Conservation (phyloP, 2,113 vertebrate species). For the Gasterosteus nipponicus region DNA sequence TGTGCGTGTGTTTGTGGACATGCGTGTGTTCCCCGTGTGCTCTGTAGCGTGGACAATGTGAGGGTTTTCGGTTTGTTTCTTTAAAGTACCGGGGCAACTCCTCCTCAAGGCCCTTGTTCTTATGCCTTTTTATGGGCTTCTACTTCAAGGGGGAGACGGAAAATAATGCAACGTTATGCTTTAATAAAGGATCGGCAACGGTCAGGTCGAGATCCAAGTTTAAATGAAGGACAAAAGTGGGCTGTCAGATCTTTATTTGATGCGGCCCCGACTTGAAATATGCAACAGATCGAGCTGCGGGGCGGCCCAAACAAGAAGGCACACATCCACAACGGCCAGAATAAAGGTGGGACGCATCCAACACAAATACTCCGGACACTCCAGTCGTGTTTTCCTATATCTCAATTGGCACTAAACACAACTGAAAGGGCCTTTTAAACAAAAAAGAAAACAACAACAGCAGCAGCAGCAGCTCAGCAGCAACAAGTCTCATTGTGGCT, state of each 20-base stretch:
- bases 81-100: not conserved
- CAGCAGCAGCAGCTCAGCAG: constrained; percentile 35
- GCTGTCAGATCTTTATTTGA: constrained; percentile 42
- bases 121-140: constrained; percentile 11
- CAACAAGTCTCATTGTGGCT: constrained; percentile 78
- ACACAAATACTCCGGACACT: constrained; percentile 25
- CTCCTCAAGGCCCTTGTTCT: constrained; percentile 4
- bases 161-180: constrained; percentile 9
- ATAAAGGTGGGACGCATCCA: constrained; percentile 16
- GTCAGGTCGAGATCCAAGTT: constrained; percentile 23
- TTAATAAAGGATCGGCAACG: constrained; percentile 16
- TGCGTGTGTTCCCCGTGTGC: constrained; percentile 24
- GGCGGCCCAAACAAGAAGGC: constrained; percentile 22
- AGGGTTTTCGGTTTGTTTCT: constrained; percentile 3
- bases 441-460: constrained; percentile 28
- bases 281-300: constrained; percentile 7
- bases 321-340: not conserved
- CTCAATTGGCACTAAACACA: constrained; percentile 69
- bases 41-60: not conserved
- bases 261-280: constrained; percentile 28
- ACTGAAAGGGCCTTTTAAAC: constrained; percentile 12
- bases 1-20: constrained; percentile 41
- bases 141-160: constrained; percentile 1
- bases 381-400: constrained; percentile 47
- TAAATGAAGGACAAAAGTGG: constrained; percentile 24